Conservation (phyloP, 2,797 vertebrate genomes). For the Sebastes diploproa region DNA sequence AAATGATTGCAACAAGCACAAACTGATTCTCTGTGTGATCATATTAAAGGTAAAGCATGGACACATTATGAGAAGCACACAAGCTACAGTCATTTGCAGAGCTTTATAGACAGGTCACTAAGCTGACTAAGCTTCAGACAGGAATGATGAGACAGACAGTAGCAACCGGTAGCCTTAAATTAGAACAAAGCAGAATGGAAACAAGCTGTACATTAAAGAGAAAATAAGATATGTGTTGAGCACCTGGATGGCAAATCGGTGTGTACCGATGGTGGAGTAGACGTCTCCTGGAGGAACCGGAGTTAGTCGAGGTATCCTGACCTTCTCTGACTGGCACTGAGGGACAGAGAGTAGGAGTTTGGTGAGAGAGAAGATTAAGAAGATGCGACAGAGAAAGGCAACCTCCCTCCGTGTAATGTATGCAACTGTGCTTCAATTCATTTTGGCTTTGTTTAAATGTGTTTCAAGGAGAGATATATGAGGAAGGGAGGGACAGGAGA, state of each 20-base stretch:
- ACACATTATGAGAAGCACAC: background rate
- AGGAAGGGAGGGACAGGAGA: background rate
- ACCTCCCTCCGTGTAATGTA: background rate
- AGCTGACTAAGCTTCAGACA: slow-evolving; percentile 5
- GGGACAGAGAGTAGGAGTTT: slow-evolving; percentile 26
- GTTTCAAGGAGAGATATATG: background rate
- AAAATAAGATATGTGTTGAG: background rate
- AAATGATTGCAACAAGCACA: slow-evolving; percentile 9
- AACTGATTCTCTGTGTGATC: background rate
- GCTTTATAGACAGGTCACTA: background rate
- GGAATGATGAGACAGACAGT: background rate
- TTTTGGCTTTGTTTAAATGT: background rate
- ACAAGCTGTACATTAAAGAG: background rate
- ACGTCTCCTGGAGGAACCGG: slow-evolving; percentile 86
- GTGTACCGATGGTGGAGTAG: slow-evolving; percentile 87
- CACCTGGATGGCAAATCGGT: slow-evolving; percentile 91
- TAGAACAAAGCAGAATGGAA: background rate
- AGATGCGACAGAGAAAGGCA: background rate
- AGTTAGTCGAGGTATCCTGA: slow-evolving; percentile 86
- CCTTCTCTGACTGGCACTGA: slow-evolving; percentile 92
- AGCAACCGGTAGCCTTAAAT: background rate
- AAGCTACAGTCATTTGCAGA: background rate
- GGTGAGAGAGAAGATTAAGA: background rate
- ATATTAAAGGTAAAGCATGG: background rate
- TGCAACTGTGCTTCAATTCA: background rate